These are phyloP conservation scores for Polymixis flavicincta DNA, from an alignment of 2,888 invertebrate genomes.

Conservation along the genomic window DNA sequence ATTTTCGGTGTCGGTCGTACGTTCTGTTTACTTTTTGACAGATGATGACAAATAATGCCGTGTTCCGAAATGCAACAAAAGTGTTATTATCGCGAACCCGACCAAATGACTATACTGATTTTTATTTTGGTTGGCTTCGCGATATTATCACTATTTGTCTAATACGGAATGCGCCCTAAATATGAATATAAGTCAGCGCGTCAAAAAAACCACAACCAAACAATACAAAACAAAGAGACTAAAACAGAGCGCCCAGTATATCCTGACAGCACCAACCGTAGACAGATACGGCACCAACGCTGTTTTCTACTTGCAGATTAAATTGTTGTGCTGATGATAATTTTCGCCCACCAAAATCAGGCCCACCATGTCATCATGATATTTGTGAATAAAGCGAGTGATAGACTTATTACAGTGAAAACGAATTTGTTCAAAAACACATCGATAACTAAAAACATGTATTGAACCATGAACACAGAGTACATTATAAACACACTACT, in stretches of 20 bases:
- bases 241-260: constrained; percentile 9
- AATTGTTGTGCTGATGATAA: background rate
- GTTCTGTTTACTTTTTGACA: constrained; percentile 49
- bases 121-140: too few relatives aligned
- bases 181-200: too few relatives aligned
- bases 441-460: background rate
- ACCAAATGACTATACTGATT: too few relatives aligned
- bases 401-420: background rate
- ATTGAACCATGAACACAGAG: too few relatives aligned
- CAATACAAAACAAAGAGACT: background rate
- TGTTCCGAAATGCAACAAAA: too few relatives aligned
- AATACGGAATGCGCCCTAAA: too few relatives aligned
- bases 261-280: background rate
- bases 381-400: too few relatives aligned
- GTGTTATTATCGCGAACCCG: too few relatives aligned
- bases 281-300: too few relatives aligned
- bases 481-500: background rate
- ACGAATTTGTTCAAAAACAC: background rate
- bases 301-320: background rate
- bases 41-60: constrained; percentile 5
- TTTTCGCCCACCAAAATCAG: background rate
- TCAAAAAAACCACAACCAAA: constrained; percentile 23
- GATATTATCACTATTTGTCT: too few relatives aligned
- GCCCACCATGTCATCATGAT: background rate
- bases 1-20: constrained; percentile 10